These are phyloP conservation scores for Fistularia tabacaria DNA, from an alignment of 2,797 vertebrate genomes.

Conservation along the genomic window DNA sequence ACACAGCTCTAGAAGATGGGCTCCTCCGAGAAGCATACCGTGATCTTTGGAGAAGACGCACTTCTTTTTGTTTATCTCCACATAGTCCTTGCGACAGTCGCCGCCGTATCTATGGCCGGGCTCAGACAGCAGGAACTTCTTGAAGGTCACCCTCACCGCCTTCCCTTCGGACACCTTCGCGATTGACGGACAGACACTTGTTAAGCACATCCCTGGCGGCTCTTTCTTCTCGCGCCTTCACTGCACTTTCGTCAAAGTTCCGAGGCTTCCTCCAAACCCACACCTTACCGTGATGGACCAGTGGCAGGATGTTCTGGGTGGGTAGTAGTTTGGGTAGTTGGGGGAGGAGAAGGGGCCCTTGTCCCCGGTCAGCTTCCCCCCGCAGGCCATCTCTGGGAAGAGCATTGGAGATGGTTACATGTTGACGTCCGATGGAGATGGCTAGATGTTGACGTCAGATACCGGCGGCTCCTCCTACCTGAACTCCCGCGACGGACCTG, in stretches of 20 bases:
- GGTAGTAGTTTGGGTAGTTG: conserved; percentile 87
- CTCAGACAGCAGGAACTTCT: conserved; percentile 79
- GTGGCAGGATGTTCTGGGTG: conserved; percentile 72
- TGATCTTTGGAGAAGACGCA: conserved; percentile 51
- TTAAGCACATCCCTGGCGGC: background rate
- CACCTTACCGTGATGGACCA: conserved; percentile 86
- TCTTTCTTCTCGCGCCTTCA: too few species aligned
- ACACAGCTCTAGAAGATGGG: background rate
- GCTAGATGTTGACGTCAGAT: background rate
- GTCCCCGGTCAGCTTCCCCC: conserved; percentile 61
- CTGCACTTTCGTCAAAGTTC: too few species aligned
- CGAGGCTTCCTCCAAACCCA: too few species aligned
- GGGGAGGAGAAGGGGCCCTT: conserved; percentile 81
- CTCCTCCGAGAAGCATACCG: too few species aligned
- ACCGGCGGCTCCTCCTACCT: conserved; percentile 54
- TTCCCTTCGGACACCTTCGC: conserved; percentile 76
- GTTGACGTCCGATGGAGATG: background rate
- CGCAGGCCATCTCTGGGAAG: conserved; percentile 64
- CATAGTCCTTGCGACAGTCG: conserved; percentile 83
- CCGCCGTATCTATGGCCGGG: conserved; percentile 12
- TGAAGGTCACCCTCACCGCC: conserved; percentile 83
- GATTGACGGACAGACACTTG: conserved; percentile 2
- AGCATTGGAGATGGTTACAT: background rate
- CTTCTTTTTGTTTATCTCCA: conserved; percentile 79
- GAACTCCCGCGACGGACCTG: conserved; percentile 66